Evolutionary conservation across 2,888 invertebrate species (phyloP), one percentile per base, ranked within the genome.

Genomic region (Subacronicta megacephala): DNA sequence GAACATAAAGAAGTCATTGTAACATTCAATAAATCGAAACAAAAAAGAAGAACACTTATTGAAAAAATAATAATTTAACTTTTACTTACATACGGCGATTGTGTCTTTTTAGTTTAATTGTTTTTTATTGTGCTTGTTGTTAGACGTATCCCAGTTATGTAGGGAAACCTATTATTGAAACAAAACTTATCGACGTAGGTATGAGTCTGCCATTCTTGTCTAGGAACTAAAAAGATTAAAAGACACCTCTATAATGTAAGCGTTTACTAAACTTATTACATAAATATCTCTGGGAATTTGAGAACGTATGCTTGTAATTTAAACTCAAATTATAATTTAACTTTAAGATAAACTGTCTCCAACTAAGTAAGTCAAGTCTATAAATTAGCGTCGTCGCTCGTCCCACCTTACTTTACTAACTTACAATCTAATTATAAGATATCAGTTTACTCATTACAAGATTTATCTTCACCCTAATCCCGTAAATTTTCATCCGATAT

Each of bases 391-490:
- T 10, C 40, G 46, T 56, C 68, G 59, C 50, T 56, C 68, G 59
- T 52, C 49, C 41, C 40, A 63, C 50, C 62, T 60, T 57, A 54
- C 52, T 45, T 57, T 16, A 51, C 41, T n/a, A 64, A 57, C 61
- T 64, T 70, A 65, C 53, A 41, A 63, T 65, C 73, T 75, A 73
- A 75, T 75, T 75, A 75, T 68, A 73, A 55, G 49, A 71, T 73
- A 75, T 75, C 73, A 73, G 47, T 62, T 75, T 68, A 68, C 76
- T 72, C 63, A 72, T 73, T 71, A 75, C 42, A 61, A 68, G 56
- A 75, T 75, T 73, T 75, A 71, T 73, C 40, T 56, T 1, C 35
- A 42, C 41, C 38, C 42, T 41, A 53, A 53, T 56, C 23, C 40
- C 45, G 47, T 75, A 75, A 67, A 72, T 75, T 62, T 60, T 41